Conservation (phyloP, 2,888 invertebrate genomes). For the Prosapia bicincta region DNA sequence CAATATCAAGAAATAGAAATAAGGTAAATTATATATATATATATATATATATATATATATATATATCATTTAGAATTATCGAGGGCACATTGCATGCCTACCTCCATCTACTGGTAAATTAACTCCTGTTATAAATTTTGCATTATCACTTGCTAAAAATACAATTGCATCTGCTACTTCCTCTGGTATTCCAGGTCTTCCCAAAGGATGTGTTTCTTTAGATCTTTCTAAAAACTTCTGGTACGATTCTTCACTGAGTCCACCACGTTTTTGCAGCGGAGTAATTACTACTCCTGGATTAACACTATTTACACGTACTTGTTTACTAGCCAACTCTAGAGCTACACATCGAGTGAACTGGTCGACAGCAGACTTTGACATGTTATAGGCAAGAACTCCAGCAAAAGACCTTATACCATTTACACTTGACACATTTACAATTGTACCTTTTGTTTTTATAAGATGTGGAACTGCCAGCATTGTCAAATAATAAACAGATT, state of each 20-base stretch:
- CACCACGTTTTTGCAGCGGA: conserved; percentile 81
- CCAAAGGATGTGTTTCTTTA: conserved; percentile 88
- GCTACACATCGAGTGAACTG: background rate
- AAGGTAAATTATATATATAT: too few species aligned
- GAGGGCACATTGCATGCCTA: conserved; percentile 88
- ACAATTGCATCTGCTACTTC: conserved; percentile 90
- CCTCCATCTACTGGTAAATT: conserved; percentile 93
- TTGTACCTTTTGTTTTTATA: background rate
- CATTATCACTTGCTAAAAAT: conserved; percentile 84
- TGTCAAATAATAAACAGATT: background rate
- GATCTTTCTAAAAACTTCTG: conserved; percentile 77
- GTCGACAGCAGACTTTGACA: background rate
- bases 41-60: too few species aligned
- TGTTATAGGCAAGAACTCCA: background rate
- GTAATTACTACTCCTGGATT: background rate
- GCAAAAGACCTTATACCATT: background rate
- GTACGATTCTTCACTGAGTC: conserved; percentile 79
- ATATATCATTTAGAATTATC: too few species aligned
- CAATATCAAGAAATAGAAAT: too few species aligned
- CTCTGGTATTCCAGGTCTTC: conserved; percentile 74
- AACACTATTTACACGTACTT: background rate
- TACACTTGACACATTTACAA: background rate
- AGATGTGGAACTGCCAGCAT: background rate
- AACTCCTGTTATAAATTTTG: conserved; percentile 88
- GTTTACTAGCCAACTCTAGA: background rate